Evolutionary conservation across 2,888 invertebrate genomes (phyloP), one percentile per base, ranked within the genome.

Genomic region (Mesoligia furuncula): DNA sequence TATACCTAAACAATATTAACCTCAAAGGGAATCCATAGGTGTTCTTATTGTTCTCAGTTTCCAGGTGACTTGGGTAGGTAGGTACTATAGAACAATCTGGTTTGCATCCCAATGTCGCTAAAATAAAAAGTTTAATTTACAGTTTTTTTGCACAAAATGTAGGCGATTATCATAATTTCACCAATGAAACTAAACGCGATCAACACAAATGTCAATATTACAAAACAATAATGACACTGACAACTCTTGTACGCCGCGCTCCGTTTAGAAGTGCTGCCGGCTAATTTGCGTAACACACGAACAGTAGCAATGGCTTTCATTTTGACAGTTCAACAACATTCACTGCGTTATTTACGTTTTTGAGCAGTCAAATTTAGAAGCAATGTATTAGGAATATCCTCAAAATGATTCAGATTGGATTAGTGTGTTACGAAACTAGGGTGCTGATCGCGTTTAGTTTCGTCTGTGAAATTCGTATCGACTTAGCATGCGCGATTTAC

Each of bases 1-100:
- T 45, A 39, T n/a, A n/a, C n/a, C n/a, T n/a, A 20, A 77, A 80
- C 85, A 85, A 85, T 78, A 65, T 54, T 39, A n/a, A 15, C 2
- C 7, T 69, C n/a, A 57, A 72, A 76, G 20, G 61, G 85, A 85
- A 78, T 71, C 75, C 81, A 59, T 81, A 78, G 48, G 20, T 64
- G 51, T 59, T 62, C 17, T 73, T 42, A 75, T 77, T 86, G 83
- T 83, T 78, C 1, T 20, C n/a, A 65, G 39, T 65, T 77, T 66
- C n/a, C 39, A 31, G 27, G 36, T 17, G 24, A 77, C 68, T 57
- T 57, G 42, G n/a, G 13, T n/a, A 62, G n/a, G n/a, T n/a, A n/a
- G n/a, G n/a, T n/a, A n/a, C n/a, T 65, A 9, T 3, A 31, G n/a
- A 69, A 42, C n/a, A 51, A 45, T 73, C 24, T 73, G 24, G 67